Conservation (phyloP, 2,113 vertebrate species). For the Leptocoma aspasia region DNA sequence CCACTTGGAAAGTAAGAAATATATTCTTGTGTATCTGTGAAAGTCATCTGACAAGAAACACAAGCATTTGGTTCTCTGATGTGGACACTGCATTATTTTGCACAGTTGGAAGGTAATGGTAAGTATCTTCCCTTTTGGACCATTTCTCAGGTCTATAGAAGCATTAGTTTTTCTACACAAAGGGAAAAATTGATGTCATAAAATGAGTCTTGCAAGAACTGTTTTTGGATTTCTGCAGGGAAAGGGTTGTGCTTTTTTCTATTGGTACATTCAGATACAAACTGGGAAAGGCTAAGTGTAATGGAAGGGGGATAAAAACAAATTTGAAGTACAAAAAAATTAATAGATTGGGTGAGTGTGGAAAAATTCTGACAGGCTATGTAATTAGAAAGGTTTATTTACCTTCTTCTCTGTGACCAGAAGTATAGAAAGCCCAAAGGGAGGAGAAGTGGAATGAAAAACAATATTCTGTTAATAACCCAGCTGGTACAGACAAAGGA, state of each 20-base stretch:
- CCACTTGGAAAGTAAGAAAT: not conserved
- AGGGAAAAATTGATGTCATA: not conserved
- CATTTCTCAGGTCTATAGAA: not conserved
- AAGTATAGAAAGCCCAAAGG: slow-evolving; percentile 50
- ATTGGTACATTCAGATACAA: not conserved
- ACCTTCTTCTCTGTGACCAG: slow-evolving; percentile 42
- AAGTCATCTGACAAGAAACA: not conserved
- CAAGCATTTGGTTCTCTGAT: not conserved
- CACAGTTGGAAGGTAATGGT: not conserved
- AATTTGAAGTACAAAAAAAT: slow-evolving; percentile 27
- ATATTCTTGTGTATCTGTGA: not conserved
- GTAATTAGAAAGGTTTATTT: slow-evolving; percentile 59
- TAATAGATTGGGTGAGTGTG: slow-evolving; percentile 31
- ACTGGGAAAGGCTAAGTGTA: not conserved
- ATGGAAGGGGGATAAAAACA: not conserved
- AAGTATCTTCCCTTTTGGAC: not conserved
- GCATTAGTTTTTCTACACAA: not conserved
- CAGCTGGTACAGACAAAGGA: slow-evolving; percentile 55
- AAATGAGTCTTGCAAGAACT: not conserved
- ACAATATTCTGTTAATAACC: slow-evolving; percentile 38
- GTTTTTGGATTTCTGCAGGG: not conserved
- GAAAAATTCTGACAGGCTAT: slow-evolving; percentile 36
- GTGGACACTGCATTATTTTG: slow-evolving; percentile 19
- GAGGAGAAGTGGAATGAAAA: slow-evolving; percentile 39
- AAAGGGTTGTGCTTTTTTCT: not conserved